Evolutionary conservation across 2,113 vertebrate species (phyloP), one percentile per base, ranked within the genome.

Genomic region (Hucho hucho): DNA sequence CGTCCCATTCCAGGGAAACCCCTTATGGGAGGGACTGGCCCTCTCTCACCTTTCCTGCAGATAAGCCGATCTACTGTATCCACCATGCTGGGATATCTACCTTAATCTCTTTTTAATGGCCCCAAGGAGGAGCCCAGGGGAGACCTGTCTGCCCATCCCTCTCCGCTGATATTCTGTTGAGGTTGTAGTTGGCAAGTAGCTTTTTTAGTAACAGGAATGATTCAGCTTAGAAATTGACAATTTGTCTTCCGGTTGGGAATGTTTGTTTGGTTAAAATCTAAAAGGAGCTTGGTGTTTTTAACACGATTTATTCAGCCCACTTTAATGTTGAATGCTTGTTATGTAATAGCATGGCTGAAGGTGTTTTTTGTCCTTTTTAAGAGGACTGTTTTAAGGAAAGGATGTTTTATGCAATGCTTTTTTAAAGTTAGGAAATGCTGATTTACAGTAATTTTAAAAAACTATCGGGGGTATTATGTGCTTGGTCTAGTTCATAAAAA

Each of bases 71-170:
- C 83, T 78, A 22, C 76, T 79, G 80, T 66, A 66, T 84, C 74
- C 73, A 73, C 24, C 89, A 65, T 80, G 81, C 87, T 82, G 90
- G 64, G 85, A 83, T 84, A 49, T 81, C 86, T 78, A 88, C 86
- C 82, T 87, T 93, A 93, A 92, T 93, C 92, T 92, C 87, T 73
- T 93, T 93, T 92, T 92, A 93, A 93, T 92, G 87, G 78, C 86
- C 78, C 79, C 80, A 79, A 81, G 70, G 76, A 83, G 78, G 64
- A 69, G 87, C 90, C 87, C 87, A 0, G 14, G 85, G 85, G 89
- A 83, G 6, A n/a, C 6, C 13, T 25, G 78, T 43, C 37, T 53
- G 75, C 7, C 67, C 13, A 20, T 37, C 43, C 18, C 64, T 13
- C 49, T 47, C 74, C 69, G 74, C 66, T 76, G 72, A 22, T 65